Evolutionary conservation across 1,140 invertebrate genomes (phyloP).

Genomic region (Pinna nobilis): DNA sequence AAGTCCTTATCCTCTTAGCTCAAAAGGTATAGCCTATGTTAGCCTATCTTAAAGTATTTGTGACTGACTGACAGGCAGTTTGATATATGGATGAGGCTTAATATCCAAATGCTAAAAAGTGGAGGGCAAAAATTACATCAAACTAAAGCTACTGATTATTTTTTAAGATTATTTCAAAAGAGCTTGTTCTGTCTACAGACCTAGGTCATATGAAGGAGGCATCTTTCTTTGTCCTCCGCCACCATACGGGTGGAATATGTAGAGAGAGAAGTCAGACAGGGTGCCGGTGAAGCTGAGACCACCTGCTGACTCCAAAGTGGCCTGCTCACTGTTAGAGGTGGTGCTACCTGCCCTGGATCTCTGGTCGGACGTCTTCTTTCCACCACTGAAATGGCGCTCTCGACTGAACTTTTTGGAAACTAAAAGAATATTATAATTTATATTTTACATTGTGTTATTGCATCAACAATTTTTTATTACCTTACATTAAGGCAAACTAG

Average conservation of each 20-base stretch:
- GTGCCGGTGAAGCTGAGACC: conserved; percentile 95
- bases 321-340: conserved; percentile 42
- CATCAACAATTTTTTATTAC: too few relatives aligned
- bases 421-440: conserved; percentile 16
- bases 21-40: too few relatives aligned
- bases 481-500: too few relatives aligned
- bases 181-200: too few relatives aligned
- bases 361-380: not conserved
- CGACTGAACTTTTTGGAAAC: conserved; percentile 51
- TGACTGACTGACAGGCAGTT: too few relatives aligned
- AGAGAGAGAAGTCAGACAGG: conserved; percentile 96
- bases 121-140: too few relatives aligned
- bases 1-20: too few relatives aligned
- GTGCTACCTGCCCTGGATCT: conserved; percentile 50
- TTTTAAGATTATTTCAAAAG: not conserved
- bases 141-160: too few relatives aligned
- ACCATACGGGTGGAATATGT: conserved; percentile 98
- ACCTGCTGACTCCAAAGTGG: conserved; percentile 78
- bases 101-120: too few relatives aligned
- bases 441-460: too few relatives aligned
- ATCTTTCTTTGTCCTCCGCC: conserved; percentile 64
- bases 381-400: conserved; percentile 55
- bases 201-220: conserved; percentile 38
- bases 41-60: too few relatives aligned
- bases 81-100: too few relatives aligned